Base-by-base conservation (phyloP, 2,797 vertebrate genomes). In the Darevskia mixta region DNA sequence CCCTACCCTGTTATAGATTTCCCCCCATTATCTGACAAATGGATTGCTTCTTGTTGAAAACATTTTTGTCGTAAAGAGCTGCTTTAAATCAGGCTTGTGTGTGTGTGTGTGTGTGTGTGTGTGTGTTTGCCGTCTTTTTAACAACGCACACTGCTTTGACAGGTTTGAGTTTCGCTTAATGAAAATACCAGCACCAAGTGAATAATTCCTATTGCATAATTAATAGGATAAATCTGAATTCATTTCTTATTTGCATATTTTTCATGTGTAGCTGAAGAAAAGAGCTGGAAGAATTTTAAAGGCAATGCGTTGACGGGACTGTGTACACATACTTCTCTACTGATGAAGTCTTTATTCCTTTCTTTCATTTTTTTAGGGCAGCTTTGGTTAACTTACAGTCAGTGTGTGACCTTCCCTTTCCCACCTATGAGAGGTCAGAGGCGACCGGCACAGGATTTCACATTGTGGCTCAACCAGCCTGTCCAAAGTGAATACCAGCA, bases 121-220 rank as follows among this genome's bases (percentile, higher is more conserved):
- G 0, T 79, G 90, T 43, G 20, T 15, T 29, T 58, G 81, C 11
- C 1, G 67, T 76, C 43, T 86, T 17, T 85, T 0, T 64, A 86
- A 89, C 5, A 67, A 82, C 64, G 82, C 78, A 61, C 3, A 73
- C 0, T 45, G 4, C 38, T 11, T 77, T 91, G 90, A 91, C 89
- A 94, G 77, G 72, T 90, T 90, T 45, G 66, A 69, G 79, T 82
- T 91, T 87, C 83, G 10, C 90, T 92, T 88, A 87, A 91, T 92
- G 81, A 82, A 92, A 92, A 86, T 88, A 55, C 49, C 84, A 83
- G 75, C 85, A 80, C 88, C 78, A 75, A 91, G 90, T 38, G 80
- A 89, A 66, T 90, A 93, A 95, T 90, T 92, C 83, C 84, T 90
- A 78, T 87, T 92, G 87, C 93, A 91, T 93, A 90, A 94, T 91